Base-by-base conservation (phyloP, 2,888 invertebrate genomes). In the Chalcosyrphus nemorum region DNA sequence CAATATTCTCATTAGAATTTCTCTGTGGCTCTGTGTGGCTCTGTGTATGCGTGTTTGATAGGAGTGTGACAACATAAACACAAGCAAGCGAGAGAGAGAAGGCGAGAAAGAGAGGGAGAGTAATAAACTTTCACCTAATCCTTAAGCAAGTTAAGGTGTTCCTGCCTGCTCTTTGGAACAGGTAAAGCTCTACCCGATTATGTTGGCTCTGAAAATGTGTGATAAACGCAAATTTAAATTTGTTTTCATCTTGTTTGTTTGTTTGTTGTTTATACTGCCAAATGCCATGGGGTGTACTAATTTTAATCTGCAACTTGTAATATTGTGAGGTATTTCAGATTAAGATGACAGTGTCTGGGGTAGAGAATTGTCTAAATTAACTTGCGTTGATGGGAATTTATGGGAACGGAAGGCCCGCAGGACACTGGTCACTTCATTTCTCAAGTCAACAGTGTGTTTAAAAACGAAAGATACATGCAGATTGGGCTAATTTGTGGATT, bases 191-290 rank as follows among this genome's bases (percentile, higher is more conserved):
- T 66, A 43, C 21, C 66, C 72, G 82, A 74, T 80, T 80, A 75
- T 38, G 77, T 81, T 71, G 56, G 27, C 57, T 43, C 15, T 41
- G 56, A 32, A 72, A 56, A 59, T 81, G 50, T 84, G 72, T 78
- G 78, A 84, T 78, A 82, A 82, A 82, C 82, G 80, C 66, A 84
- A 84, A 74, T 74, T 84, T 68, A 63, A 80, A 75, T 84, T 80
- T 63, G 81, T 81, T 72, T 80, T 47, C 57, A 35, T 59, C 35
- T 52, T 66, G 50, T 72, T 32, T 63, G 32, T 27, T 27, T 54
- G 45, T 21, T 38, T 63, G n/a, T 57, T 66, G 38, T 52, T 19
- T 52, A 13, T 35, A 19, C 19, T 38, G 13, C 32, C 24, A 63
- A 63, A 56, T 61, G 54, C 80, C 66, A 27, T 32, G 13, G 63